Base-by-base conservation (phyloP, 2,113 vertebrate species). In the Gobius niger region DNA sequence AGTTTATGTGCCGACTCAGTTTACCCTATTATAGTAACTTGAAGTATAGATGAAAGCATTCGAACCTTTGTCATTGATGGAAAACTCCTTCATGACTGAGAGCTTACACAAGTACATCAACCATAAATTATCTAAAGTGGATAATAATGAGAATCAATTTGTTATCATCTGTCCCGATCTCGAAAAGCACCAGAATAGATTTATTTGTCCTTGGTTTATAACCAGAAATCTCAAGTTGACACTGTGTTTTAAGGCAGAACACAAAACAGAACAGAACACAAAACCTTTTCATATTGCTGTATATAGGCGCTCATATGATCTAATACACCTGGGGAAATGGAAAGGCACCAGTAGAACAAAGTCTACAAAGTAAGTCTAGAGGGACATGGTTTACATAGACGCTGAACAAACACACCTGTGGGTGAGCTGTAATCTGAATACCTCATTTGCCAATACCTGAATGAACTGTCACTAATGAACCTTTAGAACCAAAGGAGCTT, bases 321-420 rank as follows among this genome's bases (percentile, higher is more conserved):
- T 67, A 50, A 65, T 57, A 70, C 79, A 80, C 79, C 49, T 10
- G 77, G 78, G 81, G 60, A 81, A 79, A 80, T 49, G 16, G 49
- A 69, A 83, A 68, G 54, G 70, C 70, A 73, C 72, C 73, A 63
- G 87, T 78, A 63, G 87, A 82, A 71, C 72, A 59, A 52, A 74
- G 44, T n/a, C 61, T 47, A 86, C 76, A 87, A 85, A 81, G 87
- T 63, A 59, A 70, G 65, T 84, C 85, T 77, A 49, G 52, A 68
- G 85, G 81, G 87, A 87, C 76, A 74, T 83, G 83, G 87, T 88
- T 89, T 87, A 84, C 85, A 85, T 74, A 81, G 68, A 77, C 65
- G 72, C 44, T 73, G 34, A 73, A 46, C 68, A 60, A 73, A 66
- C 65, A 66, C 65, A 78, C 78, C 64, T 24, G 52, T 52, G 3